phyloP scores from a whole-genome alignment of 2,113 vertebrate species.

The Barnardius zonarius region DNA sequence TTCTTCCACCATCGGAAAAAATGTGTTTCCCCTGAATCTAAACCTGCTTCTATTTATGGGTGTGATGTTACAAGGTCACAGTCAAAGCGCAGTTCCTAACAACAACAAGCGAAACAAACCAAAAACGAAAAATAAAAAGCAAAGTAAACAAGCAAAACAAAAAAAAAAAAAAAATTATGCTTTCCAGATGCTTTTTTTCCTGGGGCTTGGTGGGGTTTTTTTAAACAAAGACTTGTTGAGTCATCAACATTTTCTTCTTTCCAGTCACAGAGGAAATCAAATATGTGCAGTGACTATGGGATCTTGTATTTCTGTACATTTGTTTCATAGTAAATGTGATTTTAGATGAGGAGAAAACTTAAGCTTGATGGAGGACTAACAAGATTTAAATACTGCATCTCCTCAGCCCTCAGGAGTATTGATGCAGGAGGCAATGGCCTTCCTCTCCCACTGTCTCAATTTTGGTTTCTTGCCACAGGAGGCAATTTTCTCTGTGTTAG shows the following conservation, averaged over 20 bases:
- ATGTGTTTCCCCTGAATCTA: constrained; percentile 22
- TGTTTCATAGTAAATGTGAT: background rate
- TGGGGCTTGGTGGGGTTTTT: background rate
- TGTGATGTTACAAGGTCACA: constrained; percentile 1
- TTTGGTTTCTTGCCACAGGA: background rate
- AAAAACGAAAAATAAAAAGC: background rate
- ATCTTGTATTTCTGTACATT: background rate
- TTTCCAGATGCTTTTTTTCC: background rate
- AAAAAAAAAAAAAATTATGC: background rate
- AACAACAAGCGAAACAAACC: constrained; percentile 24
- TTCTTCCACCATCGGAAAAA: constrained; percentile 23
- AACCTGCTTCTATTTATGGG: constrained; percentile 20
- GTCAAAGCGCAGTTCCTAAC: background rate
- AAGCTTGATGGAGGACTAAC: background rate
- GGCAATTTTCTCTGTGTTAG: background rate
- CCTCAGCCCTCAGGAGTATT: background rate
- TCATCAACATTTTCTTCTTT: constrained; percentile 24
- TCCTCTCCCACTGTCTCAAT: background rate
- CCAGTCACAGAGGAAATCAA: constrained; percentile 27
- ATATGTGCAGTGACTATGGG: background rate
- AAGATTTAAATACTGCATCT: constrained; percentile 36
- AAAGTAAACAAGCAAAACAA: background rate
- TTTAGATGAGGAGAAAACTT: constrained; percentile 18
- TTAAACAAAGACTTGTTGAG: constrained; percentile 33
- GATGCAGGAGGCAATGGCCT: background rate